A percentile compares a stretch with the other conserved stretches of the same genome.
phyloP scores from a whole-genome alignment of 1,140 invertebrate genomes.

The Batillaria attramentaria region DNA sequence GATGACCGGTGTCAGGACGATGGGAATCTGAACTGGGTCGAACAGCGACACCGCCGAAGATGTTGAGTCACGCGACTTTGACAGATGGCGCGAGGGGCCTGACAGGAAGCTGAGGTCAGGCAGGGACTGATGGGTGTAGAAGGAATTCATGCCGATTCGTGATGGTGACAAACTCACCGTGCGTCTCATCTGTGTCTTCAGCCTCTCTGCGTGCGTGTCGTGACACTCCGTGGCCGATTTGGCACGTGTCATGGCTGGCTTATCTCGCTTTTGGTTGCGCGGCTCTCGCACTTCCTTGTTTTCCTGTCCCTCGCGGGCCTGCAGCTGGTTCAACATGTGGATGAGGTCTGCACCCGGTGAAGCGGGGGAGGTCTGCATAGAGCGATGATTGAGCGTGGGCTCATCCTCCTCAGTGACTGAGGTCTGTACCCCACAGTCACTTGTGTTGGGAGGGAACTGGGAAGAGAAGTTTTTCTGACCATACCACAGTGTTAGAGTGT shows the following conservation, averaged over 20 bases:
- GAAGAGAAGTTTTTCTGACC: conserved; percentile 66
- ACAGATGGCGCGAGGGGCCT: background rate
- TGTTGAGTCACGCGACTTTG: conserved; percentile 18
- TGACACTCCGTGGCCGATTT: conserved; percentile 40
- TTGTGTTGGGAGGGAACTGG: conserved; percentile 66
- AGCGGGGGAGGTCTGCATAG: conserved; percentile 57
- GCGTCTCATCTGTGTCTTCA: conserved; percentile 30
- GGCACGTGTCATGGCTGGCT: conserved; percentile 23
- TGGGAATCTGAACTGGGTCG: conserved; percentile 54
- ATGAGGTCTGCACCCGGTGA: conserved; percentile 54
- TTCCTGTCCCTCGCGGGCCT: conserved; percentile 17
- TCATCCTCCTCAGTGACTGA: conserved; percentile 41
- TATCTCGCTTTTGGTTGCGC: background rate
- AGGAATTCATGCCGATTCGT: conserved; percentile 39
- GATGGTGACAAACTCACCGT: conserved; percentile 42
- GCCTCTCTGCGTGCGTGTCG: conserved; percentile 13
- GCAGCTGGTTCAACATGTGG: conserved; percentile 57
- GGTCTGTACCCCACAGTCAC: conserved; percentile 65
- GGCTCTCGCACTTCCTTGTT: background rate
- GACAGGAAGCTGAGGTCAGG: conserved; percentile 63
- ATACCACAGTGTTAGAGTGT: conserved; percentile 62
- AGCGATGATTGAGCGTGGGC: conserved; percentile 35
- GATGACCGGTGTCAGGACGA: conserved; percentile 45
- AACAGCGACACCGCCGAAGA: conserved; percentile 54
- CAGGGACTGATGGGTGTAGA: conserved; percentile 60